Conservation (phyloP, 1,140 invertebrate genomes). For the Papilio dardanus region DNA sequence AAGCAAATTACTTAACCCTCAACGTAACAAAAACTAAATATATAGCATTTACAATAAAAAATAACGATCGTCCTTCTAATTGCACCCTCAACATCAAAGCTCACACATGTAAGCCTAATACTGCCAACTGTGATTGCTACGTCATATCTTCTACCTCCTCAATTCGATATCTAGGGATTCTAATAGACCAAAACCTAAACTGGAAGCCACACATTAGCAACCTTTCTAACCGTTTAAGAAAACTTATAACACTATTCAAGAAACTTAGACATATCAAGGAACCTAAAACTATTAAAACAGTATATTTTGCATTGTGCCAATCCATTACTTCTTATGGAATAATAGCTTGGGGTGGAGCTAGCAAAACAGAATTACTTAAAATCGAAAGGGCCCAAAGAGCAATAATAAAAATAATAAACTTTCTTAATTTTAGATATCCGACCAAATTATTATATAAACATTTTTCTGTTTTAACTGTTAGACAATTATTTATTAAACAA, state of each 20-base stretch:
- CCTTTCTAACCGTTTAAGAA: slow-evolving; percentile 16
- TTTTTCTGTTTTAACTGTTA: no score
- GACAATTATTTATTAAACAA: no score
- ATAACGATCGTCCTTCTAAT: neutral
- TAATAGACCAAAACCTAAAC: slow-evolving; percentile 37
- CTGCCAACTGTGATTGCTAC: neutral
- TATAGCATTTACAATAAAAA: slow-evolving; percentile 36
- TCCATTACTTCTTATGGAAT: neutral
- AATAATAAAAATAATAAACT: neutral
- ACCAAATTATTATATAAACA: neutral
- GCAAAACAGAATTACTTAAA: neutral
- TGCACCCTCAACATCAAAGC: slow-evolving; percentile 9
- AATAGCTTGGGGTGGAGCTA: neutral
- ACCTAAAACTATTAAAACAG: slow-evolving; percentile 17
- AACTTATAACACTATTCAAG: slow-evolving; percentile 41
- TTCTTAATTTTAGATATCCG: slow-evolving; percentile 2
- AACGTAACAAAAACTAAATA: slow-evolving; percentile 37
- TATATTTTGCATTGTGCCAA: slow-evolving; percentile 16
- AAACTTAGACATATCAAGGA: slow-evolving; percentile 33
- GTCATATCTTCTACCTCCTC: neutral
- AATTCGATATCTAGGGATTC: slow-evolving; percentile 34
- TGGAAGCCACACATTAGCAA: slow-evolving; percentile 35
- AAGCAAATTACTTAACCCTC: slow-evolving; percentile 30
- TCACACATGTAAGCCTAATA: slow-evolving; percentile 17
- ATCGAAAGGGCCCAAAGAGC: neutral